A percentile compares a stretch with the other conserved stretches of the same genome.
Conservation (phyloP, 2,113 vertebrate species). For the Turnix velox region DNA sequence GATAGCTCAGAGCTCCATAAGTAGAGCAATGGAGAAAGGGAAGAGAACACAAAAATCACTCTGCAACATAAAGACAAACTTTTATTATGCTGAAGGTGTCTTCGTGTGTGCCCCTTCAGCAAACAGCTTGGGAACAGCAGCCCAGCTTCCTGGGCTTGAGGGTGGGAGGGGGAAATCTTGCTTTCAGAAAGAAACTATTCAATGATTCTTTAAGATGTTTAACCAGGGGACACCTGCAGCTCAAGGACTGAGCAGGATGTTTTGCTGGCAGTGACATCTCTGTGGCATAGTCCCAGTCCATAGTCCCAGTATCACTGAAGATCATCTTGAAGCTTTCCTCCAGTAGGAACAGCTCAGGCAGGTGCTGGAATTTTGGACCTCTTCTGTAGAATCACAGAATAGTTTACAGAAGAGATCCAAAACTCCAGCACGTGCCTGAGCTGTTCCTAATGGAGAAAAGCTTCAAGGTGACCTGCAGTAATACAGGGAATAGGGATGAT, state of each 20-base stretch:
- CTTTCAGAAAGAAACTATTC: no score
- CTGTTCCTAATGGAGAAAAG: neutral
- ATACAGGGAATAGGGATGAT: neutral
- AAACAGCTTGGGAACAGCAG: neutral
- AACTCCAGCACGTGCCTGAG: neutral
- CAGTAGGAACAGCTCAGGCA: neutral
- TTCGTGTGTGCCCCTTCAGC: neutral
- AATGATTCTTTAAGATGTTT: no score
- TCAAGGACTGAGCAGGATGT: neutral
- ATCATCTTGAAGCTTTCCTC: neutral
- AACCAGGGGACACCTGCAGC: neutral
- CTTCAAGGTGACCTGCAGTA: neutral
- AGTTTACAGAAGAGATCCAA: neutral
- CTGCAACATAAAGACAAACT: neutral
- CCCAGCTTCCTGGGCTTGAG: neutral
- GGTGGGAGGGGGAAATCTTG: neutral
- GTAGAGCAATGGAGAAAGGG: neutral
- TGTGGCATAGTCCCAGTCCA: neutral
- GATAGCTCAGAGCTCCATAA: accelerated
- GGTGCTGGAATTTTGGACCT: neutral
- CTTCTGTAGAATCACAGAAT: no score
- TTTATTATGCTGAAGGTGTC: neutral
- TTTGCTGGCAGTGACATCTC: neutral
- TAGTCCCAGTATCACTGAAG: neutral
- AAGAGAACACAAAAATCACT: neutral